These are phyloP conservation scores for Leptobrachium ailaonicum DNA, from an alignment of 2,113 vertebrate genomes.

Conservation along the genomic window DNA sequence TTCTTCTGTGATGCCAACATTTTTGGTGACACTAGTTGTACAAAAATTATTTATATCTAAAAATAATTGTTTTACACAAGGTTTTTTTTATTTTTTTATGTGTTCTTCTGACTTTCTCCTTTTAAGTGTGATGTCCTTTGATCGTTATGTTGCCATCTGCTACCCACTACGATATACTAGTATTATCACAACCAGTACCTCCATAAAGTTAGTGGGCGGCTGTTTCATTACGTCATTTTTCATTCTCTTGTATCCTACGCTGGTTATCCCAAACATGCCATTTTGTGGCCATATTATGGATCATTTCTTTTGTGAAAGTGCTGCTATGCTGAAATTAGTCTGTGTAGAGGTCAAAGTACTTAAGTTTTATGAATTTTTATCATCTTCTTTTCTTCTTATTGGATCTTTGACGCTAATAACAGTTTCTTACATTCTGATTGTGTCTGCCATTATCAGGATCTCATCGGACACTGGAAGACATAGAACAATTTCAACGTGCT, in stretches of 20 bases:
- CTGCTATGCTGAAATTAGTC: slow-evolving; percentile 5
- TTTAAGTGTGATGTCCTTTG: slow-evolving; percentile 59
- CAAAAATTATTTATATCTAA: slow-evolving; percentile 44
- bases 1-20: slow-evolving; percentile 51
- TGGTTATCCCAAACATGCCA: slow-evolving; percentile 20
- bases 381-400: slow-evolving; percentile 41
- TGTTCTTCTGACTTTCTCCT: slow-evolving; percentile 43
- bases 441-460: slow-evolving; percentile 47
- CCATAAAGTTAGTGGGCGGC: slow-evolving; percentile 50
- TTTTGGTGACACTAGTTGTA: slow-evolving; percentile 48
- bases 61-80: slow-evolving; percentile 44
- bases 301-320: slow-evolving; percentile 44
- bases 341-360: slow-evolving; percentile 21
- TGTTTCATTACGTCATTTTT: slow-evolving; percentile 45
- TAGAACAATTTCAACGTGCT: slow-evolving; percentile 57
- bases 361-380: background rate
- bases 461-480: slow-evolving; percentile 26
- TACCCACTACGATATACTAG: slow-evolving; percentile 50
- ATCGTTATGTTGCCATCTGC: slow-evolving; percentile 59
- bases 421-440: slow-evolving; percentile 55
- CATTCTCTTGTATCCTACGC: slow-evolving; percentile 29
- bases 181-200: slow-evolving; percentile 55
- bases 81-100: slow-evolving; percentile 33
- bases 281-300: slow-evolving; percentile 54
- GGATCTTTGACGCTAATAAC: slow-evolving; percentile 49